These are phyloP conservation scores for Dryobota labecula DNA, from an alignment of 2,888 invertebrate species.

Conservation along the genomic window DNA sequence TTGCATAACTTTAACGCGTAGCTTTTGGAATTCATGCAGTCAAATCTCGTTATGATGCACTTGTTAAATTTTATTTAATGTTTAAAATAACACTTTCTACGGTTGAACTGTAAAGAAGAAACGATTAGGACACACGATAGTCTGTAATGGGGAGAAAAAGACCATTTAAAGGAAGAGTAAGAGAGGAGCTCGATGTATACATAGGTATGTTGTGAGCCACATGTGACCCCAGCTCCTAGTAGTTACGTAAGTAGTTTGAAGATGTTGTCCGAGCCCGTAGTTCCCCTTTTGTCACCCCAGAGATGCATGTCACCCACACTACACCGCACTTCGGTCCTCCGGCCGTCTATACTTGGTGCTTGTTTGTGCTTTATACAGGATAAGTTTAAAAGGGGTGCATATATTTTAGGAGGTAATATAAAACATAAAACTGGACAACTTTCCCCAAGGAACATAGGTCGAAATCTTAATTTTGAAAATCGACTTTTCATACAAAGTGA, in stretches of 20 bases:
- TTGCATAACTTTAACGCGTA: constrained; percentile 73
- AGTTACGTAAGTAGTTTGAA: constrained; percentile 84
- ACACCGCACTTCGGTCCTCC: constrained; percentile 70
- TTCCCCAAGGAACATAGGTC: too few species aligned
- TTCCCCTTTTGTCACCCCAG: constrained; percentile 73
- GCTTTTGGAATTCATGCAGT: constrained; percentile 88
- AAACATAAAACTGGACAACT: too few species aligned
- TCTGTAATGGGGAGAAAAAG: constrained; percentile 82
- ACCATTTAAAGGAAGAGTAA: constrained; percentile 73
- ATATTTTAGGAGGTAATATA: too few species aligned
- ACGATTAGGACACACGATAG: constrained; percentile 53
- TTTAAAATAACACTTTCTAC: constrained; percentile 31
- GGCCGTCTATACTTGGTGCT: constrained; percentile 61
- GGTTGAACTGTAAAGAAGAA: constrained; percentile 43
- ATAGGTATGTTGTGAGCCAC: constrained; percentile 71
- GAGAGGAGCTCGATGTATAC: constrained; percentile 61
- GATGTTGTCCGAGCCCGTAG: constrained; percentile 83
- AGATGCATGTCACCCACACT: constrained; percentile 75
- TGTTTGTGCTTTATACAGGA: constrained; percentile 66
- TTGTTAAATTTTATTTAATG: constrained; percentile 62
- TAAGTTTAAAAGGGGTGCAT: too few species aligned
- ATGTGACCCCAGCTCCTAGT: constrained; percentile 66
- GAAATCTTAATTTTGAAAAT: too few species aligned
- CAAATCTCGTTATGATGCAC: constrained; percentile 93
- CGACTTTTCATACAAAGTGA: too few species aligned